Conservation (phyloP, 2,113 vertebrate species). For the Python bivittatus region DNA sequence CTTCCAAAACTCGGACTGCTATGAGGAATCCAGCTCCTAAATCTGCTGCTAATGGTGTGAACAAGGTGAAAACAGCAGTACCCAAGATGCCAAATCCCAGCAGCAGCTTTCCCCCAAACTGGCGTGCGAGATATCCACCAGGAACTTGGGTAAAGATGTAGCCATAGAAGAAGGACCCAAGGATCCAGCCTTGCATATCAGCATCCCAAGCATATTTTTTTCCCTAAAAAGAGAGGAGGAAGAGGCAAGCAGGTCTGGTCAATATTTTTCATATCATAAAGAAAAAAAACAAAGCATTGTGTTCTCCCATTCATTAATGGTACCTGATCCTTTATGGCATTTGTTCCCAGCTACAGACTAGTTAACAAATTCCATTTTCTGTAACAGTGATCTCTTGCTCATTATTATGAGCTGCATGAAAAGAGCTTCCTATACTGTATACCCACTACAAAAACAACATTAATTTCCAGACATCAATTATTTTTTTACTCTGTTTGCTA, state of each 20-base stretch:
- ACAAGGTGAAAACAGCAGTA: conserved; percentile 87
- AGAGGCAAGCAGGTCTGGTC: background rate
- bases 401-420: background rate
- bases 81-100: conserved; percentile 87
- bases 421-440: background rate
- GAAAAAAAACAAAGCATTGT: background rate
- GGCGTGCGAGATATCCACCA: conserved; percentile 90
- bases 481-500: background rate
- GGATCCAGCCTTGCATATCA: conserved; percentile 95
- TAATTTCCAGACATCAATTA: background rate
- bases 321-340: background rate
- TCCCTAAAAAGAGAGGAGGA: conserved; percentile 72
- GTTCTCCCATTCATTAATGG: background rate
- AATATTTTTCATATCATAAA: background rate
- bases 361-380: background rate
- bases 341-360: too few relatives aligned
- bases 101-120: conserved; percentile 86
- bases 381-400: background rate
- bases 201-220: conserved; percentile 89
- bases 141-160: conserved; percentile 97
- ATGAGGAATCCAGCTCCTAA: conserved; percentile 87
- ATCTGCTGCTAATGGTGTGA: conserved; percentile 89
- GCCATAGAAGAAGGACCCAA: conserved; percentile 97
- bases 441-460: background rate
- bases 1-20: conserved; percentile 87